Conservation (phyloP, 2,888 invertebrate species). For the Nowickia ferox region DNA sequence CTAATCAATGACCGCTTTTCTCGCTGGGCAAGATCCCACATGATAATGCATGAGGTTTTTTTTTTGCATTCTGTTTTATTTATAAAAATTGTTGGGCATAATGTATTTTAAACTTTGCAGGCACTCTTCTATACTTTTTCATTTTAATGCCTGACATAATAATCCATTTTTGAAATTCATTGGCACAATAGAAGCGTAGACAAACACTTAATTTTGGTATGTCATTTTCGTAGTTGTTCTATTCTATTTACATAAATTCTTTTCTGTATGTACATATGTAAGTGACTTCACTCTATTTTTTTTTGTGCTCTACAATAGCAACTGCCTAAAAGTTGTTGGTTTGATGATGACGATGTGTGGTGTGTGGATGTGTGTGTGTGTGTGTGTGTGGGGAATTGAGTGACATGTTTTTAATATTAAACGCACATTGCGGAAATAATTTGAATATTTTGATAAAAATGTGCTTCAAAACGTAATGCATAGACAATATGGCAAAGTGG, state of each 20-base stretch:
- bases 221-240: conserved; percentile 16
- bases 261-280: background rate
- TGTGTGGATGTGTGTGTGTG: too few species aligned
- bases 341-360: conserved; percentile 29
- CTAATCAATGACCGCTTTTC: too few species aligned
- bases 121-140: conserved; percentile 5
- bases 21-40: too few species aligned
- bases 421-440: conserved; percentile 57
- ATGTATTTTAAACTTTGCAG: background rate
- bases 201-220: conserved; percentile 30
- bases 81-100: conserved; percentile 5
- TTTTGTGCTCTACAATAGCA: background rate
- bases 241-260: conserved; percentile 5
- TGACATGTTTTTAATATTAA: conserved; percentile 63
- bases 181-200: conserved; percentile 55
- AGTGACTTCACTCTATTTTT: background rate
- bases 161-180: conserved; percentile 68
- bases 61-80: background rate
- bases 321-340: conserved; percentile 44
- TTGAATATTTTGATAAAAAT: conserved; percentile 43
- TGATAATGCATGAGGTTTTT: background rate
- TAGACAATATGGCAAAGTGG: background rate
- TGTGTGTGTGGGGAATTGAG: conserved; percentile 35
- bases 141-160: conserved; percentile 64
- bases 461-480: conserved; percentile 2